Conservation (phyloP, 2,888 invertebrate species). For the Diaphora mendica region DNA sequence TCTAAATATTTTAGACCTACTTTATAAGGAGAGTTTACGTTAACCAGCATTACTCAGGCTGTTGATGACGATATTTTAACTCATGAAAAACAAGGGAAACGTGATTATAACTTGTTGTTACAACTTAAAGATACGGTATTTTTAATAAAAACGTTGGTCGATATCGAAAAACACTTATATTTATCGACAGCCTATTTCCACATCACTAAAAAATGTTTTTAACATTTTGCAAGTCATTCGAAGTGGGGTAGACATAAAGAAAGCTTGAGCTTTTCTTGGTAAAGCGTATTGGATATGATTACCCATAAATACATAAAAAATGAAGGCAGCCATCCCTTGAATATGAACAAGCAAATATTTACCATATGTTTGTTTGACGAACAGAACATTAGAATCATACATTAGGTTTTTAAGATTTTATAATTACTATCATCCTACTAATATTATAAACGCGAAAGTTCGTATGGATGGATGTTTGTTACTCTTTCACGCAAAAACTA, state of each 20-base stretch:
- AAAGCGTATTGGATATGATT: conserved; percentile 51
- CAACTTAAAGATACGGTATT: neutral
- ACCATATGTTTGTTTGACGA: conserved; percentile 21
- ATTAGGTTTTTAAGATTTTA: neutral
- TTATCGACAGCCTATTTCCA: conserved; percentile 7
- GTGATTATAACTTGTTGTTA: neutral
- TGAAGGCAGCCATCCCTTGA: conserved; percentile 34
- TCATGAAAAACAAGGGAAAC: neutral
- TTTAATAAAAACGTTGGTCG: neutral
- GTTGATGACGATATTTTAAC: neutral
- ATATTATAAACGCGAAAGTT: no score
- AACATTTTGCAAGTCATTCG: conserved; percentile 47
- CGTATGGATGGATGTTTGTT: no score
- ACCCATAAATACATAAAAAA: conserved; percentile 57
- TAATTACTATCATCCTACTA: no score
- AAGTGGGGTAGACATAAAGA: conserved; percentile 46
- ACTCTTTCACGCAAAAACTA: no score
- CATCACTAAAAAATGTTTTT: conserved; percentile 39
- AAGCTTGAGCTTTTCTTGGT: conserved; percentile 29
- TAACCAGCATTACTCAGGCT: no score
- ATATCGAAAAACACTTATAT: neutral
- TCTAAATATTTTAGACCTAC: no score
- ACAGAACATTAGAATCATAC: neutral
- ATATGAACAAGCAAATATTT: conserved; percentile 52
- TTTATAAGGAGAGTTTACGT: no score